phyloP scores from a whole-genome alignment of 1,140 invertebrate species.

The Lasaia peninsularis region DNA sequence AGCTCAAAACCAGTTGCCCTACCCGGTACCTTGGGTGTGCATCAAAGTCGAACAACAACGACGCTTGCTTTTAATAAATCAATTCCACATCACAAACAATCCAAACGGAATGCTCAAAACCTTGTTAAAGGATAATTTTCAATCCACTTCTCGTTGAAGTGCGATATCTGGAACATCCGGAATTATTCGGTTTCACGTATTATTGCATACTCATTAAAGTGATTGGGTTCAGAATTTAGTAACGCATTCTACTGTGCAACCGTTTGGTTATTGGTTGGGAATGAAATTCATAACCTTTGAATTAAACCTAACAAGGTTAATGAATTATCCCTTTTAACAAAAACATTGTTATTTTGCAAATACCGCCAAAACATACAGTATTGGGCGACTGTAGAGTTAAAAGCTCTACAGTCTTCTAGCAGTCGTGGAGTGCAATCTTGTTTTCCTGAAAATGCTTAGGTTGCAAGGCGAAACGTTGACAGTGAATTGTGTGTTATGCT shows the following conservation, averaged over 20 bases:
- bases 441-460: too few species aligned
- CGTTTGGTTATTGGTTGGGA: neutral
- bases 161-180: constrained; percentile 2
- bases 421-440: too few species aligned
- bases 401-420: neutral
- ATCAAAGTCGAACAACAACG: too few species aligned
- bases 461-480: too few species aligned
- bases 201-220: constrained; percentile 7
- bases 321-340: too few species aligned
- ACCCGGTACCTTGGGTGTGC: too few species aligned
- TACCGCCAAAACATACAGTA: too few species aligned
- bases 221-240: neutral
- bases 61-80: too few species aligned
- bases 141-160: neutral
- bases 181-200: constrained; percentile 4
- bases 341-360: too few species aligned
- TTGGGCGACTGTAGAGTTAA: neutral
- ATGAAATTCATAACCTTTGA: neutral
- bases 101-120: neutral
- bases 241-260: neutral
- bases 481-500: too few species aligned
- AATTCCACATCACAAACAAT: too few species aligned
- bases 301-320: neutral
- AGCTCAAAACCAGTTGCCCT: too few species aligned
- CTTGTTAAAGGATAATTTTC: neutral